phyloP scores from a whole-genome alignment of 2,797 vertebrate genomes.

The Pyrocephalus nanus region DNA sequence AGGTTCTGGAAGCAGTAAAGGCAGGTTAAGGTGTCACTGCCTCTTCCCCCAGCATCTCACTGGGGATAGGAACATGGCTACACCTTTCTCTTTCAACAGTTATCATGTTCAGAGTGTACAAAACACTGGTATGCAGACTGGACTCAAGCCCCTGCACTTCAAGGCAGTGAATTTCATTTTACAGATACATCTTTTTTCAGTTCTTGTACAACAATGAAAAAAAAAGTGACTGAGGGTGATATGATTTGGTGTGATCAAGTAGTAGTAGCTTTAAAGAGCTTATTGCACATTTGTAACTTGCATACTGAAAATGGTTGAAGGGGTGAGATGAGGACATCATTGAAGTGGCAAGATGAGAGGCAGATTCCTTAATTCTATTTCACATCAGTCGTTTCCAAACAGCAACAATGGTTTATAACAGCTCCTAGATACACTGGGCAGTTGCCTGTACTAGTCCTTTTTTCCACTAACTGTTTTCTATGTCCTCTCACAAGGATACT shows the following conservation, averaged over 20 bases:
- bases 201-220: neutral
- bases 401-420: neutral
- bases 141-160: neutral
- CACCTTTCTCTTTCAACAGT: neutral
- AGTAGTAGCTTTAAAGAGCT: neutral
- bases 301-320: neutral
- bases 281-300: neutral
- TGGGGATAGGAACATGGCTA: accelerated
- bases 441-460: neutral
- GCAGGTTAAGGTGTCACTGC: neutral
- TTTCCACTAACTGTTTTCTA: neutral
- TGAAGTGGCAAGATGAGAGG: neutral
- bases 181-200: neutral
- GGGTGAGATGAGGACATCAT: neutral
- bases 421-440: neutral
- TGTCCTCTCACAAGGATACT: neutral
- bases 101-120: neutral
- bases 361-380: neutral
- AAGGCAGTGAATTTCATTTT: neutral
- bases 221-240: neutral
- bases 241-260: neutral
- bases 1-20: neutral
- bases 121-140: neutral
- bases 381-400: neutral
- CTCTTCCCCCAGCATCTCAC: neutral